phyloP scores from a whole-genome alignment of 2,113 vertebrate species.

The Takifugu flavidus region DNA sequence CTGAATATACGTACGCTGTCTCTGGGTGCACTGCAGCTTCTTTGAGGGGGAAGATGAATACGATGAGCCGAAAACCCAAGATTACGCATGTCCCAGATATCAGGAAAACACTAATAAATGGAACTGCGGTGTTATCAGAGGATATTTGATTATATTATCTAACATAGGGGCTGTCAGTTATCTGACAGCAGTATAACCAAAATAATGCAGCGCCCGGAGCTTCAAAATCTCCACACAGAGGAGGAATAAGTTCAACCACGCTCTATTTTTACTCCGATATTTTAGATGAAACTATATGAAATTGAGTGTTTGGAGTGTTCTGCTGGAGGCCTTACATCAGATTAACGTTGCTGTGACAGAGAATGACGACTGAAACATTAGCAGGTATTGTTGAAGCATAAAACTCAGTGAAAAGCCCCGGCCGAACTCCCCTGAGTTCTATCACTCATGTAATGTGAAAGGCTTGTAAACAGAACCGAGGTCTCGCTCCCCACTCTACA shows the following conservation, averaged over 20 bases:
- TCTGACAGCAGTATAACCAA: conserved; percentile 38
- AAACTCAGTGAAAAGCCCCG: neutral
- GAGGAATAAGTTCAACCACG: conserved; percentile 23
- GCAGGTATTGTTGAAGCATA: too few relatives aligned
- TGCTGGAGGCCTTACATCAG: too few relatives aligned
- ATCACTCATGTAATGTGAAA: neutral
- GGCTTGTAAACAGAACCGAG: neutral
- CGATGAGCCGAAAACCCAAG: conserved; percentile 42
- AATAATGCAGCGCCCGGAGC: neutral
- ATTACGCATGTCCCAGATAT: conserved; percentile 68
- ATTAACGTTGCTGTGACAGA: too few relatives aligned
- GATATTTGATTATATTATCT: conserved; percentile 58
- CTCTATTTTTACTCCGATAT: conserved; percentile 35
- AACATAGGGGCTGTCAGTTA: conserved; percentile 36
- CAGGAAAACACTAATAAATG: conserved; percentile 55
- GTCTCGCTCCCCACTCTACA: neutral
- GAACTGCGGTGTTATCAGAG: conserved; percentile 28
- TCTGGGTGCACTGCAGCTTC: too few relatives aligned
- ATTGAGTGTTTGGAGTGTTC: neutral
- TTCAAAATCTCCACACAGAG: conserved; percentile 22
- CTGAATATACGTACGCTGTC: too few relatives aligned
- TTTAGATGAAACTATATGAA: neutral
- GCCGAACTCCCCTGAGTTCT: neutral
- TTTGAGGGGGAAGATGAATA: too few relatives aligned
- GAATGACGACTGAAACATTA: too few relatives aligned